Conservation (phyloP, 2,888 invertebrate species). For the Podabrus alpinus region DNA sequence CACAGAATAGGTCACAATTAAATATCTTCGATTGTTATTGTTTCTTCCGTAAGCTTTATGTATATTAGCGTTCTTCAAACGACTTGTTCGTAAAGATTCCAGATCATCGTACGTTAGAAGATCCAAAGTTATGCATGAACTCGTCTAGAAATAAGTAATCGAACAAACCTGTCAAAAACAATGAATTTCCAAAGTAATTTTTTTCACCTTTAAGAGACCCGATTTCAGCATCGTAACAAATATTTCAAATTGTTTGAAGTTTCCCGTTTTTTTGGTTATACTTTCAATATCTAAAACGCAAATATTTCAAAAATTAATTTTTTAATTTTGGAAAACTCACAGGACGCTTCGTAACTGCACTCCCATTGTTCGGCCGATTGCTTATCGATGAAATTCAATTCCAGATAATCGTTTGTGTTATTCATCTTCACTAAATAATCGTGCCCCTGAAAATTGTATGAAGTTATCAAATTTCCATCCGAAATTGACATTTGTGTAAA, state of each 20-base stretch:
- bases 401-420: constrained; percentile 53
- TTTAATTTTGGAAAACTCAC: constrained; percentile 46
- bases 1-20: constrained; percentile 60
- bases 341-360: constrained; percentile 58
- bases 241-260: constrained; percentile 61
- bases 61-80: constrained; percentile 45
- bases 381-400: constrained; percentile 58
- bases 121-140: constrained; percentile 59
- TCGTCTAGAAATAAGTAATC: constrained; percentile 51
- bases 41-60: constrained; percentile 37
- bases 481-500: constrained; percentile 11
- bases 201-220: constrained; percentile 57
- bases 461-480: constrained; percentile 53
- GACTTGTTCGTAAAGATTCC: constrained; percentile 54
- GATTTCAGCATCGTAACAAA: constrained; percentile 62
- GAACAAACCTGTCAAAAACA: not conserved
- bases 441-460: constrained; percentile 56
- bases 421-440: constrained; percentile 58
- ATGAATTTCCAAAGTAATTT: not conserved
- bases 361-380: constrained; percentile 61
- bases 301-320: not conserved
- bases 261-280: constrained; percentile 61
- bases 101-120: constrained; percentile 60
- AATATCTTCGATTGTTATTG: constrained; percentile 52
- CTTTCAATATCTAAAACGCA: constrained; percentile 59